Percentiles rank a stretch among this genome's conserved stretches.
These are phyloP conservation scores for Actinemys pallida DNA, from an alignment of 2,113 vertebrate genomes.

Conservation along the genomic window DNA sequence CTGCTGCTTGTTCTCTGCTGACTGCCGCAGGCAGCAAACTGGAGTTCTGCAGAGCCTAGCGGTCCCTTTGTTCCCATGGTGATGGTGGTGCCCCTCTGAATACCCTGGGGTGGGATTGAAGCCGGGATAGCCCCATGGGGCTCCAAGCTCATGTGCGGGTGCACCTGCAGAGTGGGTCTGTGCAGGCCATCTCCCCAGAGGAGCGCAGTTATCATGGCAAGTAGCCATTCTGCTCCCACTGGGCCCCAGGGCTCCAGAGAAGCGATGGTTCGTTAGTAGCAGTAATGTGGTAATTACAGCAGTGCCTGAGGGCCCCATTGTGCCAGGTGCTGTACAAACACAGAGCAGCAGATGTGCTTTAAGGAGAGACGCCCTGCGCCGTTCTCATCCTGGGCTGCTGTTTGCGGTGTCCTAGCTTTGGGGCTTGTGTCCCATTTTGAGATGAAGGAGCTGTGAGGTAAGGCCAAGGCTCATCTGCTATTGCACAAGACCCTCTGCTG, in stretches of 20 bases:
- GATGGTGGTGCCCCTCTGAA: neutral
- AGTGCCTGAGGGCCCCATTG: too few relatives aligned
- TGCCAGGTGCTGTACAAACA: too few relatives aligned
- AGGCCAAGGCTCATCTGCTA: neutral
- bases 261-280: too few relatives aligned
- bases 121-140: neutral
- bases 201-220: neutral
- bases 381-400: neutral
- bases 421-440: neutral
- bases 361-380: neutral
- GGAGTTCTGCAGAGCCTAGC: neutral
- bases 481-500: neutral
- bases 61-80: neutral
- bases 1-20: neutral
- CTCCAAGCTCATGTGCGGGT: neutral
- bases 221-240: neutral
- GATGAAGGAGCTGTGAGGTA: neutral
- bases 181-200: neutral
- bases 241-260: too few relatives aligned
- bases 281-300: too few relatives aligned
- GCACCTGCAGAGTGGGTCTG: neutral
- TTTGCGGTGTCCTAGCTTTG: neutral
- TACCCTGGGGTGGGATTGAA: neutral
- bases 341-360: too few relatives aligned
- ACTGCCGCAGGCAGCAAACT: neutral